These are phyloP conservation scores for Sussaba pulchella DNA, from an alignment of 2,888 invertebrate species.

Conservation along the genomic window DNA sequence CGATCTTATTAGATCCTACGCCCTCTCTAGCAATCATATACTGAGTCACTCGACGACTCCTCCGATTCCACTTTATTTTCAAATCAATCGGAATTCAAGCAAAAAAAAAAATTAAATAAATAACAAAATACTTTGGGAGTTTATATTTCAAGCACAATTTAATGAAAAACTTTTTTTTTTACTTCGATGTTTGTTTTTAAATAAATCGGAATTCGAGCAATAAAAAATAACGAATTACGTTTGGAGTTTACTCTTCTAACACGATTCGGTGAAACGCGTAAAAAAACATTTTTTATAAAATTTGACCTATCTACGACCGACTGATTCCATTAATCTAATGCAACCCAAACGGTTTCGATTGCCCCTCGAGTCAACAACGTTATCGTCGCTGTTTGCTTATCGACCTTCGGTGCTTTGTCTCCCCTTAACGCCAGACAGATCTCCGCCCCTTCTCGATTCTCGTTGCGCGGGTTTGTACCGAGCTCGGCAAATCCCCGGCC, in stretches of 20 bases:
- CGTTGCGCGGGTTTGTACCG: too few relatives aligned
- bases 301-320: constrained; percentile 12
- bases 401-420: background rate
- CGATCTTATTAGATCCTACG: background rate
- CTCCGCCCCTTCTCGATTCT: background rate
- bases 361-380: constrained; percentile 21
- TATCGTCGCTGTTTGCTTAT: constrained; percentile 23
- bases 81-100: too few relatives aligned
- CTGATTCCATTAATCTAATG: constrained; percentile 31
- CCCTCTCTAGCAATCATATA: background rate
- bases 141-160: too few relatives aligned
- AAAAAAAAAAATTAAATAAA: too few relatives aligned
- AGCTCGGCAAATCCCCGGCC: background rate
- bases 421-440: constrained; percentile 11
- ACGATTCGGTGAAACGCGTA: constrained; percentile 13
- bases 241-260: background rate
- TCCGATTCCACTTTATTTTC: background rate
- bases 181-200: too few relatives aligned
- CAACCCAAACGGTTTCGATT: constrained; percentile 30
- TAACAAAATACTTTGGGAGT: too few relatives aligned
- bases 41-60: background rate
- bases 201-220: too few relatives aligned
- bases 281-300: too few relatives aligned
- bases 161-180: too few relatives aligned
- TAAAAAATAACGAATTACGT: too few relatives aligned